phyloP scores from a whole-genome alignment of 2,113 vertebrate genomes.

The Mustelus asterias region DNA sequence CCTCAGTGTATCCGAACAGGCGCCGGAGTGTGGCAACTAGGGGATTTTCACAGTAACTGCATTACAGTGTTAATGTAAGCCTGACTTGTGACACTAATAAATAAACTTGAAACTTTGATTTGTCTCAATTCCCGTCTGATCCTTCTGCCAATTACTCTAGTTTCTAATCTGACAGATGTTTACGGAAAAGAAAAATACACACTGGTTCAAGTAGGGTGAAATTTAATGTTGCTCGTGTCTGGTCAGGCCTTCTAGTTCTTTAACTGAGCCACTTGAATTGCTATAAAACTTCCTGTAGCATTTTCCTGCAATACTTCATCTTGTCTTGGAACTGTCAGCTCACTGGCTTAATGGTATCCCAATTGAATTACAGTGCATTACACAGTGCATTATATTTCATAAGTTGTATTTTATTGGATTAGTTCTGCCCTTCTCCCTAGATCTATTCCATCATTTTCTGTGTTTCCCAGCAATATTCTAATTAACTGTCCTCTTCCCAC shows the following conservation, averaged over 20 bases:
- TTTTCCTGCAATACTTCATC: constrained; percentile 46
- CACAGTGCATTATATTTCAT: constrained; percentile 50
- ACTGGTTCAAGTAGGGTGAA: neutral
- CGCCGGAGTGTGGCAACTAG: no score
- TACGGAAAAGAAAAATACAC: no score
- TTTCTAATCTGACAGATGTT: neutral
- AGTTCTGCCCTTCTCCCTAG: constrained; percentile 15
- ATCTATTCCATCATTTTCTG: neutral
- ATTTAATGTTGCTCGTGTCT: neutral
- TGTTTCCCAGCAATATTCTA: constrained; percentile 5
- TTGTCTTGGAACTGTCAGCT: constrained; percentile 48
- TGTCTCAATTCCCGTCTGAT: neutral
- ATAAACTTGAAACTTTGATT: no score
- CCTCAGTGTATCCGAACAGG: no score
- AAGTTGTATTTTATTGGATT: constrained; percentile 44
- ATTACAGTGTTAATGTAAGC: no score
- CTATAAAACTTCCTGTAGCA: constrained; percentile 13
- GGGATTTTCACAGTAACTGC: no score
- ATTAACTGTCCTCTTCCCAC: neutral
- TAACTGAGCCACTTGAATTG: constrained; percentile 4
- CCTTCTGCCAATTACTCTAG: neutral
- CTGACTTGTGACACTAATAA: no score
- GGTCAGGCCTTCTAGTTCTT: neutral
- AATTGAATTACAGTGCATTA: constrained; percentile 60
- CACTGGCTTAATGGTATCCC: constrained; percentile 55